phyloP scores from a whole-genome alignment of 23 tunicate species.

The Trididemnum miniatum region DNA sequence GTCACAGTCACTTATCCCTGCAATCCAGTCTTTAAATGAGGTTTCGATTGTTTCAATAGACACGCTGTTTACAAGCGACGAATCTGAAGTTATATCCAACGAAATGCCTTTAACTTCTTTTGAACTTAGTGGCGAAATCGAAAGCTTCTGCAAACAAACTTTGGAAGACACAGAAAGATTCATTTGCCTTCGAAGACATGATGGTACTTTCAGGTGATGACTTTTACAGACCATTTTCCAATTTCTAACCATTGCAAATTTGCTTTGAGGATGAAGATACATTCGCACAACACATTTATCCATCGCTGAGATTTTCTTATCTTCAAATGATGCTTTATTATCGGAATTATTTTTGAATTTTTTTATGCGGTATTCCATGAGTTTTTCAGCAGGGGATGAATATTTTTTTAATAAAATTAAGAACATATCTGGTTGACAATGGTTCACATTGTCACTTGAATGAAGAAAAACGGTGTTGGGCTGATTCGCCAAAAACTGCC shows the following conservation, averaged over 20 bases:
- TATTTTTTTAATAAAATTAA: constrained; percentile 41
- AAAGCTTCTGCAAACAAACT: constrained; percentile 48
- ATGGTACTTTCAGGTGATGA: constrained; percentile 46
- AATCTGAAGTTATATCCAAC: neutral
- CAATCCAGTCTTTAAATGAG: constrained; percentile 65
- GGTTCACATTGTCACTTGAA: neutral
- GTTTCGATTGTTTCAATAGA: neutral
- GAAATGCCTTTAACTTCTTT: constrained; percentile 15
- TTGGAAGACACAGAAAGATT: constrained; percentile 64
- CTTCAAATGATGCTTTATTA: neutral
- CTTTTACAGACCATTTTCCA: constrained; percentile 17
- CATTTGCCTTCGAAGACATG: constrained; percentile 61
- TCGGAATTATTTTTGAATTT: neutral
- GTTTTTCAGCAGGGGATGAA: constrained; percentile 50
- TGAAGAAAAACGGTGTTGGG: constrained; percentile 58
- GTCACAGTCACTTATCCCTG: constrained; percentile 31
- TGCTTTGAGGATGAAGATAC: constrained; percentile 71
- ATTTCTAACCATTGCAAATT: constrained; percentile 53
- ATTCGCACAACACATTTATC: constrained; percentile 60
- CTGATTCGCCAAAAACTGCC: constrained; percentile 19
- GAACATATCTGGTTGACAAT: constrained; percentile 21
- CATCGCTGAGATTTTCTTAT: neutral
- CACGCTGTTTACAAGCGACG: neutral
- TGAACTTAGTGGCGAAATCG: neutral
- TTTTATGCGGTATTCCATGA: neutral